phyloP scores from a whole-genome alignment of 2,888 invertebrate genomes.

The Subacronicta megacephala region DNA sequence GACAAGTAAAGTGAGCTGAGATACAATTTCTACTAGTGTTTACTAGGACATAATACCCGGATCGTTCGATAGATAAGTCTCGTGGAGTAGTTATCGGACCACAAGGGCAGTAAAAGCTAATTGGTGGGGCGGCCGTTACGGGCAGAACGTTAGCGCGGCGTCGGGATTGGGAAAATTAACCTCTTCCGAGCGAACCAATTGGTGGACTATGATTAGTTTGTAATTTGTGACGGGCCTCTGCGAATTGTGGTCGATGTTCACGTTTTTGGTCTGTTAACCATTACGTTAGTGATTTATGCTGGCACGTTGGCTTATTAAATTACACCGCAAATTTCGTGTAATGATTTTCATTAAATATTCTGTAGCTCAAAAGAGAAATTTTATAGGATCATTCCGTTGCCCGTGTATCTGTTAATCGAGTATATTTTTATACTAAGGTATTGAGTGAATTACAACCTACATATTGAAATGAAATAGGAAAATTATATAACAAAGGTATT shows the following conservation, averaged over 20 bases:
- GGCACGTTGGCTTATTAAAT: slow-evolving; percentile 45
- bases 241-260: slow-evolving; percentile 65
- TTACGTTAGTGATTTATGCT: slow-evolving; percentile 52
- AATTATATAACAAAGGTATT: no score
- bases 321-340: slow-evolving; percentile 36
- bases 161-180: slow-evolving; percentile 84
- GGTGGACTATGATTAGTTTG: slow-evolving; percentile 84
- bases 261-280: slow-evolving; percentile 59
- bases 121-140: slow-evolving; percentile 82
- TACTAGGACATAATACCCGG: slow-evolving; percentile 75
- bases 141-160: slow-evolving; percentile 71
- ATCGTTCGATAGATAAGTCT: slow-evolving; percentile 82
- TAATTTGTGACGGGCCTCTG: slow-evolving; percentile 76
- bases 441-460: no score
- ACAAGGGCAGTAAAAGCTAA: slow-evolving; percentile 87
- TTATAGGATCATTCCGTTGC: no score
- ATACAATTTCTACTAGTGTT: slow-evolving; percentile 67
- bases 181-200: slow-evolving; percentile 83
- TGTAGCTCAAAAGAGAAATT: no score
- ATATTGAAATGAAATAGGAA: no score
- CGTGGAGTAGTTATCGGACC: slow-evolving; percentile 82
- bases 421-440: no score
- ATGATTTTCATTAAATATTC: slow-evolving; percentile 33
- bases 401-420: no score
- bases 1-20: slow-evolving; percentile 48